Evolutionary conservation across 2,113 vertebrate species (phyloP).

Genomic region (Ondatra zibethicus): DNA sequence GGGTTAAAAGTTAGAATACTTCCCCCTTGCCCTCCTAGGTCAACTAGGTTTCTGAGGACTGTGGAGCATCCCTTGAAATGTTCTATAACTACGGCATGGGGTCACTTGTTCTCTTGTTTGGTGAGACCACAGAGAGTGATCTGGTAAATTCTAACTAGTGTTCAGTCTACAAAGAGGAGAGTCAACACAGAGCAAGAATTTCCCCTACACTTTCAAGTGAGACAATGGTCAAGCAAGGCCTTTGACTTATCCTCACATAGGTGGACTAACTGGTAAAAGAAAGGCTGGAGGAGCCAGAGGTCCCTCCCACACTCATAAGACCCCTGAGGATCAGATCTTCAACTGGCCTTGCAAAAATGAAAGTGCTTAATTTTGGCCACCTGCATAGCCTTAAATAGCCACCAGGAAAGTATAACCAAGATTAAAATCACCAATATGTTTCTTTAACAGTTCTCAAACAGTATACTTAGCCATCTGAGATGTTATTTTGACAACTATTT

Average conservation of each 20-base stretch:
- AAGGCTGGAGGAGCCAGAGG: neutral
- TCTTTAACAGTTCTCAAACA: neutral
- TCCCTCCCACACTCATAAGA: neutral
- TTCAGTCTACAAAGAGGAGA: neutral
- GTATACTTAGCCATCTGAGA: neutral
- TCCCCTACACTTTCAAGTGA: neutral
- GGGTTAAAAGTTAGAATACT: neutral
- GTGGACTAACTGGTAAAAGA: no score
- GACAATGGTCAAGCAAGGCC: neutral
- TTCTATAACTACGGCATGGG: neutral
- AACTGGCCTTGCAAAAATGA: neutral
- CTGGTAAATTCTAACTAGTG: neutral
- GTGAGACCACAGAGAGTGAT: neutral
- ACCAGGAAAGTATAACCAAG: neutral
- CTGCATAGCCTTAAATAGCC: neutral
- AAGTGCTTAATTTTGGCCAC: neutral
- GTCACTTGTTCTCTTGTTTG: neutral
- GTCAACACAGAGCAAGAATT: neutral
- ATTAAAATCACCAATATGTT: neutral
- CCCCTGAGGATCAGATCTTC: neutral
- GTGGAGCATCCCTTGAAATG: neutral
- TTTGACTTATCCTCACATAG: no score
- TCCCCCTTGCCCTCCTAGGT: neutral
- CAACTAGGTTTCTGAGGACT: neutral
- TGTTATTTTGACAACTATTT: neutral